phyloP scores from a whole-genome alignment of 2,888 invertebrate genomes.

The Eupithecia inturbata region DNA sequence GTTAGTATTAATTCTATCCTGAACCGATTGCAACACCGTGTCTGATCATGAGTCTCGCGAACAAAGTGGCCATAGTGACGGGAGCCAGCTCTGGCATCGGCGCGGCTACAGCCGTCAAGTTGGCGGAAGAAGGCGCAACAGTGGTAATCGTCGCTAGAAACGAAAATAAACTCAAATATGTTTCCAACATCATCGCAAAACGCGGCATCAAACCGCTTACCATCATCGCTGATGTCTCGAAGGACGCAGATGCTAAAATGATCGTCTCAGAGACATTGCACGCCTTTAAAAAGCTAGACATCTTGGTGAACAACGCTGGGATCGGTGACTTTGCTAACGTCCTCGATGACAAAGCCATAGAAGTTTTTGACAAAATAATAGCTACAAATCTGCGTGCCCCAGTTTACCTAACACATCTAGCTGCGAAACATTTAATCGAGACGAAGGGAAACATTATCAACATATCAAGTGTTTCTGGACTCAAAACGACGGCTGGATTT shows the following conservation, averaged over 20 bases:
- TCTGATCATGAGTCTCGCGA: slow-evolving; percentile 38
- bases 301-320: slow-evolving; percentile 56
- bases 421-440: slow-evolving; percentile 48
- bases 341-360: slow-evolving; percentile 43
- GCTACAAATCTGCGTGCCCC: slow-evolving; percentile 50
- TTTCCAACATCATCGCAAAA: slow-evolving; percentile 35
- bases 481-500: slow-evolving; percentile 11
- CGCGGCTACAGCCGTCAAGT: slow-evolving; percentile 52
- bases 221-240: slow-evolving; percentile 51
- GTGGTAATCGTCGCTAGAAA: slow-evolving; percentile 48
- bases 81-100: slow-evolving; percentile 62
- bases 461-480: slow-evolving; percentile 50
- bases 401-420: slow-evolving; percentile 49
- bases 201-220: slow-evolving; percentile 40
- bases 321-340: slow-evolving; percentile 38
- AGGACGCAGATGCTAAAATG: slow-evolving; percentile 47
- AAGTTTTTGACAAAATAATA: slow-evolving; percentile 49
- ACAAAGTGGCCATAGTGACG: slow-evolving; percentile 59
- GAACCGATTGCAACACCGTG: background rate
- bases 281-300: slow-evolving; percentile 47
- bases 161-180: slow-evolving; percentile 44
- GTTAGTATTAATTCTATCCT: background rate
- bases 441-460: slow-evolving; percentile 57
- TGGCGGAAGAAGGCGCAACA: slow-evolving; percentile 43
- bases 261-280: slow-evolving; percentile 46